Evolutionary conservation across 2,888 invertebrate species (phyloP).

Genomic region (Orgyia antiqua): DNA sequence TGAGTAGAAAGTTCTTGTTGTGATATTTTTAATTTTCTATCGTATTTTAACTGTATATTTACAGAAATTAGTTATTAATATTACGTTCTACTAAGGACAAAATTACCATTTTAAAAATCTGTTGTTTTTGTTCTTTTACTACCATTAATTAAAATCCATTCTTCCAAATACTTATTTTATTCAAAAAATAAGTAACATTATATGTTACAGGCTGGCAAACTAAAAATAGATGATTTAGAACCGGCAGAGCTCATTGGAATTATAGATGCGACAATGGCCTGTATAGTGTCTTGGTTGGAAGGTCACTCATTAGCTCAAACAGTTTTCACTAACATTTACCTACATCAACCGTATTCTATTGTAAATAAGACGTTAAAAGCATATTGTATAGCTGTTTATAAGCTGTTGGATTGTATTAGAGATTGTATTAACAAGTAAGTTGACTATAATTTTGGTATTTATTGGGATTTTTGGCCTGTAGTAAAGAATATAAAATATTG

Average conservation of each 20-base stretch:
- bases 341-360: constrained; percentile 93
- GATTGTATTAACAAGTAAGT: constrained; percentile 91
- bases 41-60: too few species aligned
- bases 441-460: neutral
- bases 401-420: constrained; percentile 92
- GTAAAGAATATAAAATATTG: too few species aligned
- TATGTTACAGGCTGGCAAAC: constrained; percentile 81
- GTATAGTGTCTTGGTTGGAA: constrained; percentile 98
- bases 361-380: constrained; percentile 89
- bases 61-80: too few species aligned
- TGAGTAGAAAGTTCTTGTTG: neutral
- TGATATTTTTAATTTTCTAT: too few species aligned
- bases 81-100: too few species aligned
- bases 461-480: too few species aligned
- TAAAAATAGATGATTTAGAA: constrained; percentile 87
- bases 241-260: constrained; percentile 92
- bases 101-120: too few species aligned
- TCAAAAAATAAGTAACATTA: too few species aligned
- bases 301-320: constrained; percentile 98
- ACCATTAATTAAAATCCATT: too few species aligned
- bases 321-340: constrained; percentile 96
- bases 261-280: constrained; percentile 95
- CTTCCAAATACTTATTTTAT: too few species aligned
- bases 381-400: constrained; percentile 92
- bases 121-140: too few species aligned